A percentile compares a stretch with the other conserved stretches of the same genome.
Conservation (phyloP, 2,113 vertebrate genomes). For the Gorsachius goisagi region DNA sequence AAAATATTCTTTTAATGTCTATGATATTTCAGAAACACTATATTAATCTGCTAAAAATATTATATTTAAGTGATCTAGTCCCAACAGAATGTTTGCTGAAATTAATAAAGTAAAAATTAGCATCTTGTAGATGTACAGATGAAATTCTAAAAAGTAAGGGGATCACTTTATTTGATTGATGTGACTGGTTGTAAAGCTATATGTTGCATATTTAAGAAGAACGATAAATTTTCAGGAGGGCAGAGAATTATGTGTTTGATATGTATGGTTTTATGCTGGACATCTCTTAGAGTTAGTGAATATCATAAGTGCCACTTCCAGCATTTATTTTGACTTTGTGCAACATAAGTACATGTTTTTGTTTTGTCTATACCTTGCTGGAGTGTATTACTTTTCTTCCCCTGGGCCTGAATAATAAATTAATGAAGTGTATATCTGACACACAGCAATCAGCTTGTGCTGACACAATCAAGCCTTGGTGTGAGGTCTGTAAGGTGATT, state of each 20-base stretch:
- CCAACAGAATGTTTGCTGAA: not conserved
- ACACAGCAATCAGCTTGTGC: not conserved
- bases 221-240: not conserved
- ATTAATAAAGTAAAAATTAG: not conserved
- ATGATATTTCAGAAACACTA: not conserved
- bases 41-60: not conserved
- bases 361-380: not conserved
- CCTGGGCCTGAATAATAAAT: conserved; percentile 11
- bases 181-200: not conserved
- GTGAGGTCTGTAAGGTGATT: not conserved
- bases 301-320: not conserved
- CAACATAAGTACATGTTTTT: not conserved
- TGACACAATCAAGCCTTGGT: conserved; percentile 1
- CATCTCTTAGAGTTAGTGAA: not conserved
- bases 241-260: not conserved
- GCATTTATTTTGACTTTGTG: not conserved
- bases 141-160: not conserved
- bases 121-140: not conserved
- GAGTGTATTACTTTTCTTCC: not conserved
- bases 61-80: not conserved
- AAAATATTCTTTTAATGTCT: not conserved
- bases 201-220: not conserved
- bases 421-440: not conserved
- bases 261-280: not conserved
- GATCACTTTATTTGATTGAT: not conserved